Base-by-base conservation (phyloP, 2,888 invertebrate genomes). In the Drosophila tripunctata region DNA sequence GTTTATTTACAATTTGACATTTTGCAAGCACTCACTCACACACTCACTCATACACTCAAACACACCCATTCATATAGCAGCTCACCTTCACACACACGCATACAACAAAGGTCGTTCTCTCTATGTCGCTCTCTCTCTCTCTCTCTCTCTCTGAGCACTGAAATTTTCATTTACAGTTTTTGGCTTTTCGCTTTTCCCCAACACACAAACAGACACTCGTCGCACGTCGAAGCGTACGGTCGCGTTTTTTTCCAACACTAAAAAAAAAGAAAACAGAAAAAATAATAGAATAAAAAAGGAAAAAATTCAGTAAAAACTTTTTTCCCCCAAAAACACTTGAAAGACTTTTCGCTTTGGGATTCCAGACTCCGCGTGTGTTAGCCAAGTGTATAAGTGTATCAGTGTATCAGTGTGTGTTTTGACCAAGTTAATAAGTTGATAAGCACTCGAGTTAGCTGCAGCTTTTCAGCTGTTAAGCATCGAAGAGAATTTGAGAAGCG, bases 1-100 rank as follows among this genome's bases (percentile, higher is more conserved):
- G 82, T 85, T 81, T 85, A 85, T 81, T 81, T 81, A 81, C 85
- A 85, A 69, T 85, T 81, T 85, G 79, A 85, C 85, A 81, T 85
- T 85, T 81, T 77, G 85, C 75, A 77, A 79, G 64, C 71, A 50
- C 67, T 15, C 73, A 62, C 43, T 19, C 69, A 61, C 57, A 27
- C 36, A 40, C 50, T 40, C 60, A 50, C 57, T 30, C 61, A 45
- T 55, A 43, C 44, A 33, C 48, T 56, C 45, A 45, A 57, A 40
- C 38, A 52, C 36, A 62, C 33, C 35, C 17, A 14, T 36, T 52
- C 17, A 47, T 27, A 48, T 43, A 77, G 71, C 57, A 54, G 79
- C 79, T 81, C 75, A 82, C 85, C 85, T 85, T 82, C 80, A 56
- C 51, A 66, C 54, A 67, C 38, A 62, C 45, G 58, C 57, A 57